Conservation (phyloP, 2,113 vertebrate species). For the Lipophrys pholis region DNA sequence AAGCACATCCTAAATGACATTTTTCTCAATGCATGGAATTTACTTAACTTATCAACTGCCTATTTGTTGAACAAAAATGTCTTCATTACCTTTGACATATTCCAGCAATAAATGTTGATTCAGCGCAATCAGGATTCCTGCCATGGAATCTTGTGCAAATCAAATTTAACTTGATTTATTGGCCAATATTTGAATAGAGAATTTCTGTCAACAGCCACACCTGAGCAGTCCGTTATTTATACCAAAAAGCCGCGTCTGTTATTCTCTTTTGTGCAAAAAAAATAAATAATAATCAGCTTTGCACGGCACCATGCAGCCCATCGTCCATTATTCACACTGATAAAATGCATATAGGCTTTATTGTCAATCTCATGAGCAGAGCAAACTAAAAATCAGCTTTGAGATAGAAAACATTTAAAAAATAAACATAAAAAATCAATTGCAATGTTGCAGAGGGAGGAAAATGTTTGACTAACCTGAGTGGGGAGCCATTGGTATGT, state of each 20-base stretch:
- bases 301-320: conserved; percentile 33
- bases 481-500: conserved; percentile 96
- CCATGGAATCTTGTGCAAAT: conserved; percentile 28
- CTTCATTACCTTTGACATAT: conserved; percentile 51
- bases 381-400: conserved; percentile 36
- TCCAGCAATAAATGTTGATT: conserved; percentile 51
- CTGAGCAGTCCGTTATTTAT: conserved; percentile 36
- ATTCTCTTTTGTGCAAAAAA: conserved; percentile 39
- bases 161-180: conserved; percentile 53
- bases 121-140: conserved; percentile 46
- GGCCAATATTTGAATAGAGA: conserved; percentile 54
- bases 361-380: conserved; percentile 23
- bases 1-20: conserved; percentile 40
- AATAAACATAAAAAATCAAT: background rate
- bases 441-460: background rate
- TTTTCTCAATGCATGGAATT: conserved; percentile 43
- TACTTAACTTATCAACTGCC: conserved; percentile 38
- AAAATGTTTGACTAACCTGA: conserved; percentile 88
- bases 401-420: background rate
- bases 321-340: conserved; percentile 24
- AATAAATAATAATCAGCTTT: conserved; percentile 34
- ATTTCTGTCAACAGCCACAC: conserved; percentile 59
- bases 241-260: conserved; percentile 6
- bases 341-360: conserved; percentile 39
- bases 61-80: conserved; percentile 51